Base-by-base conservation (phyloP, 1,140 invertebrate genomes). In the Drosophila repleta region DNA sequence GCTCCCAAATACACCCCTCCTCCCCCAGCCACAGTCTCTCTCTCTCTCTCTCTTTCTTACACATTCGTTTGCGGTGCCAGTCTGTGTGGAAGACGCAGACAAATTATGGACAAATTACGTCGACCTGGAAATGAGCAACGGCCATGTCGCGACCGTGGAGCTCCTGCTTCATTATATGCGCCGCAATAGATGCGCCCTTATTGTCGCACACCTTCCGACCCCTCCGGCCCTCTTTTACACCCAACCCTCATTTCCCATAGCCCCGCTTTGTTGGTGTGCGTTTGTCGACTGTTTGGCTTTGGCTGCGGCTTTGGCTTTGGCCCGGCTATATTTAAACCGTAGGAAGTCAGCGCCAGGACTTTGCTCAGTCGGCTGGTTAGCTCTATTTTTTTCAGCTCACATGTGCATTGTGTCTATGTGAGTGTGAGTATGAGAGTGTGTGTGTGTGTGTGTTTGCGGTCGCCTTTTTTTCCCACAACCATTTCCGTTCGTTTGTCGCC, bases 21-120 rank as follows among this genome's bases (percentile, higher is more conserved):
- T 39, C 45, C 10, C n/a, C 41, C 5, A 7, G 5, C 17, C 32
- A 39, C 18, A 24, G 11, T 17, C 26, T 35, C 8, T 4, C 8
- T 49, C 41, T n/a, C 15, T 3, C 13, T 8, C 1, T 2, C 32
- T 8, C 45, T 24, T n/a, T 20, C 26, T 37, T 24, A n/a, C 21
- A 13, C 21, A 41, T 4, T 17, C 6, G n/a, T 17, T 29, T 26
- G 13, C 29, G 18, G 15, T 56, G 48, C 18, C n/a, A 41, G 29
- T 53, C 46, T 64, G 69, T 63, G 74, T 73, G 49, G 62, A 88
- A 87, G 79, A 71, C 78, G 82, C 67, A 88, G 82, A 87, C 82
- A 87, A 87, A 87, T 87, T 87, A 88, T 88, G 79, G 83, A 87
- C 82, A 87, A 87, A 87, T 87, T 87, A 87, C 70, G 79, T 69